Evolutionary conservation across 2,888 invertebrate genomes (phyloP).

Genomic region (Volucella inflata): DNA sequence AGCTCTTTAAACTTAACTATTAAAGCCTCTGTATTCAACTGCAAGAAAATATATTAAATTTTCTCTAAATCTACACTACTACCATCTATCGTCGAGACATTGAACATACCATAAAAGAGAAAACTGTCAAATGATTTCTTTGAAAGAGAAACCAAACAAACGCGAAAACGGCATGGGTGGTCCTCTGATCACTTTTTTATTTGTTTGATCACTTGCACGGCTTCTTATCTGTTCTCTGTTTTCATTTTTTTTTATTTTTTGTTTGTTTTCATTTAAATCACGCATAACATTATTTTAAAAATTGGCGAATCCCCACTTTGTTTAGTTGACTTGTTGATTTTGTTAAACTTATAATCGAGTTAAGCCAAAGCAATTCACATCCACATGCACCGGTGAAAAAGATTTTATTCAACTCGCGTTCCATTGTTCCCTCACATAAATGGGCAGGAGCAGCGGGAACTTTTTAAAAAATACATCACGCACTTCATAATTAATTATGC

Average conservation of each 20-base stretch:
- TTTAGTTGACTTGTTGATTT: not conserved
- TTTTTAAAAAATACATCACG: conserved; percentile 60
- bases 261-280: conserved; percentile 56
- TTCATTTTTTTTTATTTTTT: conserved; percentile 32
- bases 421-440: conserved; percentile 47
- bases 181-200: conserved; percentile 49
- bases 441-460: conserved; percentile 29
- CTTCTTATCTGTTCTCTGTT: not conserved
- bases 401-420: conserved; percentile 63
- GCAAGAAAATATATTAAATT: not conserved
- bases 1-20: no score
- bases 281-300: conserved; percentile 40
- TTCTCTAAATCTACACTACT: not conserved
- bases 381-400: conserved; percentile 35
- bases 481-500: conserved; percentile 35
- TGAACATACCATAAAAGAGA: not conserved
- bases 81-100: conserved; percentile 20
- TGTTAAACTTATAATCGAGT: not conserved
- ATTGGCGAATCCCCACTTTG: not conserved
- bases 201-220: conserved; percentile 57
- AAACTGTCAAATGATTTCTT: conserved; percentile 51
- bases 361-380: conserved; percentile 1
- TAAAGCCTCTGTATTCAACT: no score
- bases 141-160: conserved; percentile 37
- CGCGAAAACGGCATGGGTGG: conserved; percentile 66